Conservation (phyloP, 2,113 vertebrate genomes). For the Boulengeromyrus knoepffleri region DNA sequence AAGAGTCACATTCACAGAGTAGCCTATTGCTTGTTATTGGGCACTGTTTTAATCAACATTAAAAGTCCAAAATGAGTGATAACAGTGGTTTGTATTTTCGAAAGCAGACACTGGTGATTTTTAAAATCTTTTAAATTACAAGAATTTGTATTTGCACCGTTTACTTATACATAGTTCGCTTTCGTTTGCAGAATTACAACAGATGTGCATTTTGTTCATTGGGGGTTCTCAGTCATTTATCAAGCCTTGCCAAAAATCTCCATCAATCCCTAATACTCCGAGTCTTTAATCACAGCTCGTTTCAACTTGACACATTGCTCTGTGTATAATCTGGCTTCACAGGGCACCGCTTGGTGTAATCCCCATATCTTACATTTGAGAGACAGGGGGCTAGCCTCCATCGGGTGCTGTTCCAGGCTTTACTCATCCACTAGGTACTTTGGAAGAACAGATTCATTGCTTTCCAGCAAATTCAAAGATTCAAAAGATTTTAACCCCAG, state of each 20-base stretch:
- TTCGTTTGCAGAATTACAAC: background rate
- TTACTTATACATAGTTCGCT: background rate
- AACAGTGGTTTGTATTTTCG: background rate
- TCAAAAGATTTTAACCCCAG: background rate
- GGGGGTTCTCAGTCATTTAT: background rate
- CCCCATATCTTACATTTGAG: background rate
- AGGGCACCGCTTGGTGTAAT: background rate
- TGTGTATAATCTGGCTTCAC: background rate
- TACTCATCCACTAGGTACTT: background rate
- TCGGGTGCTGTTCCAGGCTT: background rate
- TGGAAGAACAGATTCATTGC: background rate
- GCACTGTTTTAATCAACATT: background rate
- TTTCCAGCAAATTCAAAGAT: background rate
- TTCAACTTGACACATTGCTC: background rate
- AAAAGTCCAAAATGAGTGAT: background rate
- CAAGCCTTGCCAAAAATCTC: background rate
- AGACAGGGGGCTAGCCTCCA: background rate
- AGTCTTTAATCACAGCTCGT: background rate
- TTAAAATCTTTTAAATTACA: background rate
- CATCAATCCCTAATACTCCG: background rate
- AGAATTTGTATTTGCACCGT: background rate
- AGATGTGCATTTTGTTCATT: background rate
- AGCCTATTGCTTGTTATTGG: background rate
- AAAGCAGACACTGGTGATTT: background rate
- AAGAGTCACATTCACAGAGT: background rate